Evolutionary conservation across 1,140 invertebrate species (phyloP), one percentile per base, ranked within the genome.

Genomic region (Stenopsyche tienmushanensis): DNA sequence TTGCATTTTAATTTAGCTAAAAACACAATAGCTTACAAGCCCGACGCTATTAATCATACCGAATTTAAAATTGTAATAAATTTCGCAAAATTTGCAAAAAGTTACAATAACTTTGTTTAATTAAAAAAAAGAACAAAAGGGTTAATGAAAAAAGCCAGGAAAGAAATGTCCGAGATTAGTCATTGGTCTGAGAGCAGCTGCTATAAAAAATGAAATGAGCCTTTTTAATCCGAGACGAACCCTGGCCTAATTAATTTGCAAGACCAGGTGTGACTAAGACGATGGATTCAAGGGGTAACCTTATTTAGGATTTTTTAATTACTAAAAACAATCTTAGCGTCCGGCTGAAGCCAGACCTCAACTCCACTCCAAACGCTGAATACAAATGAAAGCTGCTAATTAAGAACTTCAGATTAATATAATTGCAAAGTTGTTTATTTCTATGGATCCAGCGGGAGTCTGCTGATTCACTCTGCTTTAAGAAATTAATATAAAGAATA

Each of bases 141-240:
- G 67, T 65, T 59, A 62, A 62, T 65, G 53, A 69, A 65, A 65
- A 55, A 65, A 65, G 55, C 41, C 47, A 41, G 59, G 47, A 50
- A 39, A 50, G 49, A 62, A 62, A 62, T 62, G 29, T 52, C 24
- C 23, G 26, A 42, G 47, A 41, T 44, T 54, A 54, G 52, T 42
- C 44, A 45, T 64, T 41, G 23, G 52, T 42, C 29, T 29, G 39
- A 39, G 44, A 64, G 59, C 60, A 64, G 59, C 52, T 66, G 64
- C 59, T 39, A 34, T 64, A 69, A 69, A 69, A 69, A 66, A 65
- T 52, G 41, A 62, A 69, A 69, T 60, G 67, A 69, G 64, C 42
- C 62, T 66, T 65, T 66, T 69, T 69, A 69, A 63, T 65, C 67
- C 50, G 50, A n/a, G n/a, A 10, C 50, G 26, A 21, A 41, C n/a